Percentiles rank a stretch among this genome's conserved stretches.
Evolutionary conservation across 2,797 vertebrate species (phyloP).

Genomic region (Leptodactylus fallax): DNA sequence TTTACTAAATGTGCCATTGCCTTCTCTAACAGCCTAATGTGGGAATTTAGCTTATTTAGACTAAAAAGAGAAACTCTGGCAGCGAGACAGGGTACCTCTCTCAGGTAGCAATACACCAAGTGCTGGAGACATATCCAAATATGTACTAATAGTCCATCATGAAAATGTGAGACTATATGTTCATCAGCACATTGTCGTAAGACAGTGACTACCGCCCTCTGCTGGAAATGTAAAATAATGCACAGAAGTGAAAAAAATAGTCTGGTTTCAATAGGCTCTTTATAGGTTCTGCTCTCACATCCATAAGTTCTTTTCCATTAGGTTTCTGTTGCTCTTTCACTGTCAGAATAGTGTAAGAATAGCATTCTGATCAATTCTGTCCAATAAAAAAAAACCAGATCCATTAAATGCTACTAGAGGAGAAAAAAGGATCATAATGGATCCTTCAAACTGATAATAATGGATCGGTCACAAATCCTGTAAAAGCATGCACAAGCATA

Average conservation of each 20-base stretch:
- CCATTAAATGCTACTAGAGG: not conserved
- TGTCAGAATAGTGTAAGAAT: not conserved
- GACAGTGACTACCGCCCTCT: slow-evolving; percentile 31
- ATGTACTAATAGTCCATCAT: no score
- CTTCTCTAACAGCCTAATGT: not conserved
- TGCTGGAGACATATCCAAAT: not conserved
- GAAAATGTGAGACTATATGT: no score
- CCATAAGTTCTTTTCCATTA: not conserved
- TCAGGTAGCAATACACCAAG: not conserved
- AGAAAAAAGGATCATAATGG: not conserved
- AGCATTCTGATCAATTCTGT: not conserved
- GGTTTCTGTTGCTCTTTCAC: not conserved
- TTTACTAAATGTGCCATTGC: not conserved
- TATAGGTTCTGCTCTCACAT: not conserved
- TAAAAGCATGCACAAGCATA: not conserved
- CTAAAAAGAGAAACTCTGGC: not conserved
- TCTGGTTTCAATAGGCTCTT: not conserved
- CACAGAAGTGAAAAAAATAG: not conserved
- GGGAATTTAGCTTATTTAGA: no score
- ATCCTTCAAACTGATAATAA: no score
- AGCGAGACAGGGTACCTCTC: not conserved
- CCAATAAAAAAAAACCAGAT: not conserved
- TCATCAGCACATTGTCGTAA: not conserved
- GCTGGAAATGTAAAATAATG: not conserved
- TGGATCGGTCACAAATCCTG: not conserved